Base-by-base conservation (phyloP, 2,888 invertebrate species). In the Dorcus hopei region DNA sequence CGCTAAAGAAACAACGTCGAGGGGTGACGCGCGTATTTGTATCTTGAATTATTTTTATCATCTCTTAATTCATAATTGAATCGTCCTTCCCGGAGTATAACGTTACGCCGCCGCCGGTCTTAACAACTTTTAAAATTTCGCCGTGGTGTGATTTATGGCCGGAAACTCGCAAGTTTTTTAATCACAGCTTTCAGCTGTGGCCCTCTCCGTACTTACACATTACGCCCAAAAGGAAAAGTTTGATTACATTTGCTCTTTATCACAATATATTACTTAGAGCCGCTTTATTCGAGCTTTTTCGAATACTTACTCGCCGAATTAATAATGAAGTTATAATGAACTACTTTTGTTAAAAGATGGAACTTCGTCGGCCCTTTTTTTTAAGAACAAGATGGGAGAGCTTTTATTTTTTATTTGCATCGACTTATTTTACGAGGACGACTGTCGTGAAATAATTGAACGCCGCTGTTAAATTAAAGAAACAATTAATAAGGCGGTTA, bases 121-220 rank as follows among this genome's bases (percentile, higher is more conserved):
- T 14, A 47, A 47, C 47, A 47, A 47, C 47, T 47, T 26, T 47
- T 47, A 47, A 47, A 47, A 47, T 47, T 16, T 47, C 47, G 26
- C 26, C n/a, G 47, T 7, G 6, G 2, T 8, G 47, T 47, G 47
- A 47, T 47, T 47, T 47, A 47, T 47, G 19, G 26, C 9, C 23
- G 9, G 47, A 14, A 47, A 19, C 9, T 5, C 26, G 19, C 9
- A 47, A 47, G 47, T 47, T 47, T 47, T 47, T 47, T 47, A 47
- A 47, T 47, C 47, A 47, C 16, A 26, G 26, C 9, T 47, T 47
- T 14, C 16, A 16, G 47, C 9, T 23, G 9, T 19, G 26, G 26
- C 19, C 23, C 47, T 9, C 26, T 7, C 26, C 5, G 5, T 33
- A 33, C 26, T 33, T 33, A 33, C 26, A 33, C 26, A 33, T 33